Percentiles rank a stretch among this genome's conserved stretches.
phyloP scores from a whole-genome alignment of 2,888 invertebrate genomes.

The Orchesellides sinensis region DNA sequence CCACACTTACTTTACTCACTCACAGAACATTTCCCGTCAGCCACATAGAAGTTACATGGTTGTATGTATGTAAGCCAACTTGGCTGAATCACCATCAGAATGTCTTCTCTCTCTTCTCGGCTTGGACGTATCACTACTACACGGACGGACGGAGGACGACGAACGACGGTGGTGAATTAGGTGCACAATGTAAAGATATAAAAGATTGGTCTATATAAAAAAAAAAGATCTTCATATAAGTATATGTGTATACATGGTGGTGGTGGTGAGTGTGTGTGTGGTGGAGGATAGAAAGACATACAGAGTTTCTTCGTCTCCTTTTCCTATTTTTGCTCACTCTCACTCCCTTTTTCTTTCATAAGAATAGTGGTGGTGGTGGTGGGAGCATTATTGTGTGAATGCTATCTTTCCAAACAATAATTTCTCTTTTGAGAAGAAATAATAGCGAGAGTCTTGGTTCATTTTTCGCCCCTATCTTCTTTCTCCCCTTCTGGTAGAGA shows the following conservation, averaged over 20 bases:
- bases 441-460: too few relatives aligned
- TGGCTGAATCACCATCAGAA: constrained; percentile 42
- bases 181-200: neutral
- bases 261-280: constrained; percentile 36
- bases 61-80: constrained; percentile 15
- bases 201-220: too few relatives aligned
- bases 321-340: constrained; percentile 48
- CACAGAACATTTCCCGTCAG: constrained; percentile 40
- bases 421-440: too few relatives aligned
- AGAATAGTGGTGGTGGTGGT: constrained; percentile 62
- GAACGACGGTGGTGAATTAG: constrained; percentile 15
- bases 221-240: too few relatives aligned
- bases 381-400: neutral
- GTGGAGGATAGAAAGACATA: constrained; percentile 41
- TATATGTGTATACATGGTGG: constrained; percentile 16
- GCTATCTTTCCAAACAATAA: neutral
- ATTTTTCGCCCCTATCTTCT: constrained; percentile 3
- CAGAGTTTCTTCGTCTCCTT: constrained; percentile 19
- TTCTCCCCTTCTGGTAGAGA: constrained; percentile 17
- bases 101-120: constrained; percentile 7
- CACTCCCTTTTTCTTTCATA: constrained; percentile 53
- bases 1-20: constrained; percentile 32
- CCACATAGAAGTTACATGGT: constrained; percentile 19
- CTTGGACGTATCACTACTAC: constrained; percentile 2
- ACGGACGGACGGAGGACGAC: too few relatives aligned